These are phyloP conservation scores for Drosophila cognata DNA, from an alignment of 2,888 invertebrate genomes.

Conservation along the genomic window DNA sequence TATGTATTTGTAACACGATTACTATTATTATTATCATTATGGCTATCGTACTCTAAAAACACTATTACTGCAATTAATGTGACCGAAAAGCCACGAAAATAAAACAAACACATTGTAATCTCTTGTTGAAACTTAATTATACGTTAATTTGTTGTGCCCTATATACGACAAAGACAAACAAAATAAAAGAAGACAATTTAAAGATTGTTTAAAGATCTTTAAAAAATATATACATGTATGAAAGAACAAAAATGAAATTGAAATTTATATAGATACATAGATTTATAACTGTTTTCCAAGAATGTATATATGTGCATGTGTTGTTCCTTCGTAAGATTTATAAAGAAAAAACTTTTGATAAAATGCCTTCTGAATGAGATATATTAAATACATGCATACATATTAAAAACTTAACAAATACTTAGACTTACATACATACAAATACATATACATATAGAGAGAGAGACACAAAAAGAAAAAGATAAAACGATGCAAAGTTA, in stretches of 20 bases:
- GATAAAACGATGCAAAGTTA: conserved; percentile 29
- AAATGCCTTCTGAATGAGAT: conserved; percentile 60
- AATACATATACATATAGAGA: conserved; percentile 4
- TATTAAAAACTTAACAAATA: conserved; percentile 32
- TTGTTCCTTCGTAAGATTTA: conserved; percentile 29
- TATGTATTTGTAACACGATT: conserved; percentile 30
- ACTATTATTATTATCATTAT: conserved; percentile 41
- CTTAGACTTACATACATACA: conserved; percentile 23
- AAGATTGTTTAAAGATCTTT: conserved; percentile 1
- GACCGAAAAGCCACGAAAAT: conserved; percentile 54
- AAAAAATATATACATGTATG: conserved; percentile 11
- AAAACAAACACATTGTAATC: conserved; percentile 42
- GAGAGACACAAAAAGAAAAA: neutral
- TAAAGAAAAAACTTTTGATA: conserved; percentile 45
- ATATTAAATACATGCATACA: conserved; percentile 11
- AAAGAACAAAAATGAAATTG: conserved; percentile 12
- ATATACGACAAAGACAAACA: conserved; percentile 2
- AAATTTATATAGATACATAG: conserved; percentile 35
- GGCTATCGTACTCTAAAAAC: conserved; percentile 25
- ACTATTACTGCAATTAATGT: conserved; percentile 48
- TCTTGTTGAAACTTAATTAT: conserved; percentile 62
- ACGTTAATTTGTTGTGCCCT: conserved; percentile 37
- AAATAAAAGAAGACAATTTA: neutral
- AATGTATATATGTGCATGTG: conserved; percentile 25
- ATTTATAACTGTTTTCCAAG: conserved; percentile 43